Evolutionary conservation across 2,888 invertebrate genomes (phyloP), one percentile per base, ranked within the genome.

Genomic region (Amphipyra tragopoginis): DNA sequence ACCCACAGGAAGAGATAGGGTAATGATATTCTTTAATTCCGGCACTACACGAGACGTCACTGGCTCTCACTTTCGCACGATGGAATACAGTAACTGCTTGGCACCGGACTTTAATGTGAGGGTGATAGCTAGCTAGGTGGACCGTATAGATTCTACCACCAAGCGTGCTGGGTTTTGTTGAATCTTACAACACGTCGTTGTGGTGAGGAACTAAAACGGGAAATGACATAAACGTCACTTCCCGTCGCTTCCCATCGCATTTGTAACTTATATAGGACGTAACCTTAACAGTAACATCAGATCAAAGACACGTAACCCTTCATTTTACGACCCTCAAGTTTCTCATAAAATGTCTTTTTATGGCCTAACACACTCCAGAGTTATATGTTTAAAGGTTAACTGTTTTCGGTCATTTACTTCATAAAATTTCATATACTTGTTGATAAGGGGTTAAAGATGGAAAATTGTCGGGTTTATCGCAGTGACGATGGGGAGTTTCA

Each of bases 261-360:
- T 5, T n/a, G 36, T 3, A 11, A 7, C n/a, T 11, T 26, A 10
- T 5, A 7, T 44, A 49, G 33, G 34, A 21, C 45, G 21, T 11
- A 11, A 10, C 8, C 15, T 43, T 50, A 45, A 42, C 61, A 36
- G 62, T 70, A 63, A 77, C 69, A 70, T 73, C 69, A 68, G 73
- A 80, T 79, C 76, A 80, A 72, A 78, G 65, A 64, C 70, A 67
- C 63, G 73, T 80, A 78, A 80, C 78, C 67, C 74, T 78, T 71
- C 69, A 65, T 57, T 79, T 80, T 80, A 87, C 80, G 88, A 82
- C 78, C 81, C 84, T 82, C 75, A 78, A 79, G 81, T 82, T 82
- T 75, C 76, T 73, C 86, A 86, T 90, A 90, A 90, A 90, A 86
- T 82, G 79, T 61, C 72, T 56, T 77, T 83, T 91, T 90, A 90